Percentiles rank a stretch among this genome's conserved stretches.
These are phyloP conservation scores for Henricia sp. DNA, from an alignment of 53 echinoderm and acorn worm species.

Conservation along the genomic window DNA sequence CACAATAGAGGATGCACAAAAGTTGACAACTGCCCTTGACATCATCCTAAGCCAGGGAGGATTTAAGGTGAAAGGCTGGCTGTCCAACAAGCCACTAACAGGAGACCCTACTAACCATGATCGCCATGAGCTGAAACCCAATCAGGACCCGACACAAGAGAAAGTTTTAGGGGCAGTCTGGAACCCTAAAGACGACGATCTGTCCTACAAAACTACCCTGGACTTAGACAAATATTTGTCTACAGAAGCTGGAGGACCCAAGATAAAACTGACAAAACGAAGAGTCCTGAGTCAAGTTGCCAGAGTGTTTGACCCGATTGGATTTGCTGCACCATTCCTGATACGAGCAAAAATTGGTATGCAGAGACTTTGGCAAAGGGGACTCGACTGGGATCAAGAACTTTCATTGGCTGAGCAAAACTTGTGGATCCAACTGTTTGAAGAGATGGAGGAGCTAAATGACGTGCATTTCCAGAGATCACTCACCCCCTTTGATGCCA, in stretches of 20 bases:
- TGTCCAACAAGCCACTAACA: slow-evolving; percentile 41
- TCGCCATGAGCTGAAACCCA: background rate
- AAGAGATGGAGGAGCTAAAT: slow-evolving; percentile 46
- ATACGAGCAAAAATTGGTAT: slow-evolving; percentile 57
- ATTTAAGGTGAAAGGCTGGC: slow-evolving; percentile 68
- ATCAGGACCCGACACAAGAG: slow-evolving; percentile 19
- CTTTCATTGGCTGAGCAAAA: slow-evolving; percentile 10
- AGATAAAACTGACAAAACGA: no score
- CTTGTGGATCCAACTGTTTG: slow-evolving; percentile 44
- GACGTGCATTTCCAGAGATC: slow-evolving; percentile 37
- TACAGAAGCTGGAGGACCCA: no score
- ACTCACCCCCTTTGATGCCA: slow-evolving; percentile 39
- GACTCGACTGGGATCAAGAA: slow-evolving; percentile 56
- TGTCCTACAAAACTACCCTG: slow-evolving; percentile 59
- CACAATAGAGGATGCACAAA: background rate
- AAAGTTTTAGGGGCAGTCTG: slow-evolving; percentile 60
- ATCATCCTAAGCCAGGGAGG: slow-evolving; percentile 26
- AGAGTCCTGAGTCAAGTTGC: no score
- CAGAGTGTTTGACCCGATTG: slow-evolving; percentile 65
- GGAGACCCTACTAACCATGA: background rate
- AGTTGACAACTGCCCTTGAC: background rate
- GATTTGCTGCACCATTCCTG: slow-evolving; percentile 53
- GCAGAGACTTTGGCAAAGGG: slow-evolving; percentile 55
- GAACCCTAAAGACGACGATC: slow-evolving; percentile 38
- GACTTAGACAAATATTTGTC: no score